These are phyloP conservation scores for Lepidostoma basale DNA, from an alignment of 1,140 invertebrate species.

Conservation along the genomic window DNA sequence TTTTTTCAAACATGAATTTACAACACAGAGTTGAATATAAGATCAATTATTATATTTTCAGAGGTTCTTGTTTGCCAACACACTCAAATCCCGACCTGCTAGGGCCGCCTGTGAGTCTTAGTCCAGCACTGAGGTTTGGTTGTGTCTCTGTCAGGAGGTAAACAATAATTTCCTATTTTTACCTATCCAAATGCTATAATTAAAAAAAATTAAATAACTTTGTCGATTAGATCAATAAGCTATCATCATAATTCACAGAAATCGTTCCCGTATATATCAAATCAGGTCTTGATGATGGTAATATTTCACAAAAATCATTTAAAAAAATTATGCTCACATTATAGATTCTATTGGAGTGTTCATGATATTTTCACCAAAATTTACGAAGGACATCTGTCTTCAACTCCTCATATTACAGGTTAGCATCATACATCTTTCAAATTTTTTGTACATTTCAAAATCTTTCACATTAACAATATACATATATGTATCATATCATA, in stretches of 20 bases:
- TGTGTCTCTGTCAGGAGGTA: slow-evolving; percentile 67
- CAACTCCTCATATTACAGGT: slow-evolving; percentile 57
- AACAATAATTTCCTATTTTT: too few relatives aligned
- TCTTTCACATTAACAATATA: background rate
- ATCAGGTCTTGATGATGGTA: too few relatives aligned
- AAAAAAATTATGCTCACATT: slow-evolving; percentile 15
- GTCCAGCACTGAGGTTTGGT: slow-evolving; percentile 71
- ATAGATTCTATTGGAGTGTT: slow-evolving; percentile 68
- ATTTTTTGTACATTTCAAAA: background rate
- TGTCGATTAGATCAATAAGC: too few relatives aligned
- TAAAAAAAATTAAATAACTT: too few relatives aligned
- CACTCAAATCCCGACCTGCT: slow-evolving; percentile 71
- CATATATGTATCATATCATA: background rate
- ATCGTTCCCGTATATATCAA: too few relatives aligned
- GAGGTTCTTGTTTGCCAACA: slow-evolving; percentile 68
- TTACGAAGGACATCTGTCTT: slow-evolving; percentile 54
- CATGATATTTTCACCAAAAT: slow-evolving; percentile 67
- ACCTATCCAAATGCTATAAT: too few relatives aligned
- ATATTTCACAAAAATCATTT: too few relatives aligned
- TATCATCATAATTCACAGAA: too few relatives aligned
- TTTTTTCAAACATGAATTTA: too few relatives aligned
- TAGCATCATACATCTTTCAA: background rate
- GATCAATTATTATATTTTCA: slow-evolving; percentile 36
- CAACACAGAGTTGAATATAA: too few relatives aligned
- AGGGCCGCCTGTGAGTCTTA: slow-evolving; percentile 70